Evolutionary conservation across 2,113 vertebrate species (phyloP), one percentile per base, ranked within the genome.

Genomic region (Abramis brama): DNA sequence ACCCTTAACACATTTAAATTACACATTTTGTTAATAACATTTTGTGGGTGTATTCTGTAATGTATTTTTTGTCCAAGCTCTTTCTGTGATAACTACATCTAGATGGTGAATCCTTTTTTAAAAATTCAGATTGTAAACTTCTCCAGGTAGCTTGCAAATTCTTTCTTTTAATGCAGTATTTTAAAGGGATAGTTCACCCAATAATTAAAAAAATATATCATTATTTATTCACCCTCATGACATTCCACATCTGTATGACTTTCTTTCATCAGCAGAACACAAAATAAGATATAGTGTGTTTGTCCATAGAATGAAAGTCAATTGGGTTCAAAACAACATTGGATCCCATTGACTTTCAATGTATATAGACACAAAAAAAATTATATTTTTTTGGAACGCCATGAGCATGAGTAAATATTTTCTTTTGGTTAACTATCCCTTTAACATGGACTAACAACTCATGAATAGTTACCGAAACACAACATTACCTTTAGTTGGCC

Each of bases 401-500:
- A 39, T 23, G 68, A 23, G 25, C 2, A 13, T 9, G 17, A 39
- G 1, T 19, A 68, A 66, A 66, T 19, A 19, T 0, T 6, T 12
- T 17, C 39, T 70, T 39, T 39, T 71, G 8, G 66, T 71, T 8
- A 71, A 23, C 33, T 12, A 23, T 71, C 33, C 33, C 19, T 71
- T 39, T 11, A 45, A 47, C 12, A 74, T 13, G 2, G 39, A 82
- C 45, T 12, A 52, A 90, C 93, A 93, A 89, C 90, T 89, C 85
- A 92, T 86, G 89, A 94, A 91, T 91, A 94, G 89, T 92, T 73
- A 88, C 27, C 91, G 90, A 91, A 92, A 90, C 82, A 90, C 87
- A 91, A 85, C 89, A 60, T 93, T 94, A 94, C 93, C 94, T 94
- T 86, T 87, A 59, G 84, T 50, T 66, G 89, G 91, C 93, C 94